A percentile compares a stretch with the other conserved stretches of the same genome.
Conservation (phyloP, 2,113 vertebrate genomes). For the Tyrannus savana region DNA sequence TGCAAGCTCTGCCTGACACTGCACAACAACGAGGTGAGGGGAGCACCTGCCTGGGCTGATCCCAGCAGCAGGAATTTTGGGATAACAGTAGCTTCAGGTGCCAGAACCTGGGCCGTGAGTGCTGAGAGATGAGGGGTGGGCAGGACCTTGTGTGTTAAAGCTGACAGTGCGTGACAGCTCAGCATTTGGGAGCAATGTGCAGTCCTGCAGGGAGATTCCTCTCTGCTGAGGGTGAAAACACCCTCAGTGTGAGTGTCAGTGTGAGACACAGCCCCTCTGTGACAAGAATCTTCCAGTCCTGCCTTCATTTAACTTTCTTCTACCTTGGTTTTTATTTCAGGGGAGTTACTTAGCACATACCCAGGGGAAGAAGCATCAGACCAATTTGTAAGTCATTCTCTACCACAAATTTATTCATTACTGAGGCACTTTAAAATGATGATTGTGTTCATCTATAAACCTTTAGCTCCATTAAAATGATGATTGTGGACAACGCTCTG, state of each 20-base stretch:
- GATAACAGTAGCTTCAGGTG: not conserved
- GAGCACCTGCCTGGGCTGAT: not conserved
- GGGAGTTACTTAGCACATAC: conserved; percentile 97
- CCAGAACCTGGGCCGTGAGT: not conserved
- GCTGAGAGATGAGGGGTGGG: not conserved
- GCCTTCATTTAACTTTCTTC: not conserved
- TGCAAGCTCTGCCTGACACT: conserved; percentile 97
- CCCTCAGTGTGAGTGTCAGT: not conserved
- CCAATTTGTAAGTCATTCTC: conserved; percentile 88
- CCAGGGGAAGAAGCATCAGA: conserved; percentile 98
- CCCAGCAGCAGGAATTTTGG: not conserved
- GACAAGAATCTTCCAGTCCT: not conserved
- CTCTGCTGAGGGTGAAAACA: not conserved
- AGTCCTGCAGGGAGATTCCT: not conserved
- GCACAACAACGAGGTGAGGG: conserved; percentile 94
- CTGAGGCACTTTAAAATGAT: not conserved
- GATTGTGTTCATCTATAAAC: fast-evolving
- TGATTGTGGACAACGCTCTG: fast-evolving
- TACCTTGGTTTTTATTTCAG: conserved; percentile 65
- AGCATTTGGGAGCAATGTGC: not conserved
- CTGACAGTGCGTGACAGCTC: not conserved
- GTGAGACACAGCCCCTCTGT: not conserved
- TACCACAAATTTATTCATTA: fast-evolving
- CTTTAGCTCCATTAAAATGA: fast-evolving
- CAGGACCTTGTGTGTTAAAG: not conserved